Evolutionary conservation across 2,797 vertebrate genomes (phyloP), one percentile per base, ranked within the genome.

Genomic region (Pteronotus mesoamericanus): DNA sequence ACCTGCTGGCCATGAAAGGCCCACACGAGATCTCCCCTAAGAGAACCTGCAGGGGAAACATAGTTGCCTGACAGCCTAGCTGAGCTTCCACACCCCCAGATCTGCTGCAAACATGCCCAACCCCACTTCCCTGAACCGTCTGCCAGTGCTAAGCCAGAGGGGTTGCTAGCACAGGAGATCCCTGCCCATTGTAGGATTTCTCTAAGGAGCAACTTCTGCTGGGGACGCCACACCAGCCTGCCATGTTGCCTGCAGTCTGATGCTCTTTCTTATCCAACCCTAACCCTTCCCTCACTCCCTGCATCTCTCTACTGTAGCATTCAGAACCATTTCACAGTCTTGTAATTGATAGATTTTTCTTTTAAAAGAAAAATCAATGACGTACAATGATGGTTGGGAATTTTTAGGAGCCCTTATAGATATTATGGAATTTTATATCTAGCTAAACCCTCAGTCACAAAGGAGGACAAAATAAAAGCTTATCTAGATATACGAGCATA

Each of bases 381-480:
- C 55, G n/a, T 91, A 86, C 83, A 57, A 32, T 91, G 92, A 85
- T 53, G 90, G 94, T 91, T 44, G 21, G 26, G 86, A 32, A 24
- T 61, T 77, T 79, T 98, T 98, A 98, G 92, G 98, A 98, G 75
- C 98, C 98, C 96, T 99, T 99, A 29, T 19, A 48, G 5, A 26
- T 34, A 18, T 29, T 46, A 59, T 2, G 19, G 69, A 75, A 75
- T 75, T 48, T 75, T 75, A 29, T 75, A 64, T 14, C 24, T 42
- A 19, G 5, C 39, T 75, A 64, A 88, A 21, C 16, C n/a, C 24
- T 75, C n/a, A 75, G 6, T 37, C 55, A 48, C 55, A 48, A 59
- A 55, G 39, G 18, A 88, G 10, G 34, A 39, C 57, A 77, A 75
- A 88, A 88, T 77, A 21, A 77, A 64, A 77, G 44, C 42, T 12